phyloP scores from a whole-genome alignment of 2,888 invertebrate genomes.

The Podabrus alpinus region DNA sequence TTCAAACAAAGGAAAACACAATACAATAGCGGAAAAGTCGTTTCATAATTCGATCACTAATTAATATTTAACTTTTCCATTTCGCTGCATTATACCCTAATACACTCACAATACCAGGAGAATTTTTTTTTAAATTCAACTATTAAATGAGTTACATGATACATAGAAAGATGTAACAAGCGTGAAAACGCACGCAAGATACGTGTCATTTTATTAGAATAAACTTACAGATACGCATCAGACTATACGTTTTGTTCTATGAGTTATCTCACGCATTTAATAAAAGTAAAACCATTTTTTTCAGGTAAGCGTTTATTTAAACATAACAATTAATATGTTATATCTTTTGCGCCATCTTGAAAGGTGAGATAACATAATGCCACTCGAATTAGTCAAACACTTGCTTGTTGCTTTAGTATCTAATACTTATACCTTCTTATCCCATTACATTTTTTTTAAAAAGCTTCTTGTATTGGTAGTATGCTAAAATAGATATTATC shows the following conservation, averaged over 20 bases:
- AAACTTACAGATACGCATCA: neutral
- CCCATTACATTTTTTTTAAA: no score
- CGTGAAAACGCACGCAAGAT: conserved; percentile 3
- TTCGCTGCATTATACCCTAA: neutral
- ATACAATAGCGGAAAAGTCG: conserved; percentile 33
- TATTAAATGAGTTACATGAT: neutral
- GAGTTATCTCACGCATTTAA: conserved; percentile 2
- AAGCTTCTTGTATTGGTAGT: no score
- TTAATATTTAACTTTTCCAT: conserved; percentile 1
- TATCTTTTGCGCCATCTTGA: neutral
- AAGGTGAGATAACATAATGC: neutral
- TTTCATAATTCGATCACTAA: conserved; percentile 24
- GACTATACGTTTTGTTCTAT: conserved; percentile 1
- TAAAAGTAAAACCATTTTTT: neutral
- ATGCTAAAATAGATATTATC: no score
- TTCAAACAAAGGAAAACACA: conserved; percentile 24
- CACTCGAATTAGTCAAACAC: neutral
- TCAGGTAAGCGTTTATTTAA: neutral
- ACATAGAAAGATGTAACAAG: neutral
- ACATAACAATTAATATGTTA: neutral
- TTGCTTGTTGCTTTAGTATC: no score
- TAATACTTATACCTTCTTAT: no score
- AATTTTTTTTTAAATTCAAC: neutral
- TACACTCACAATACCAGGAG: neutral
- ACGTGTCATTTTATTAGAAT: conserved; percentile 1